Conservation (phyloP, 2,113 vertebrate genomes). For the Lynx canadensis region DNA sequence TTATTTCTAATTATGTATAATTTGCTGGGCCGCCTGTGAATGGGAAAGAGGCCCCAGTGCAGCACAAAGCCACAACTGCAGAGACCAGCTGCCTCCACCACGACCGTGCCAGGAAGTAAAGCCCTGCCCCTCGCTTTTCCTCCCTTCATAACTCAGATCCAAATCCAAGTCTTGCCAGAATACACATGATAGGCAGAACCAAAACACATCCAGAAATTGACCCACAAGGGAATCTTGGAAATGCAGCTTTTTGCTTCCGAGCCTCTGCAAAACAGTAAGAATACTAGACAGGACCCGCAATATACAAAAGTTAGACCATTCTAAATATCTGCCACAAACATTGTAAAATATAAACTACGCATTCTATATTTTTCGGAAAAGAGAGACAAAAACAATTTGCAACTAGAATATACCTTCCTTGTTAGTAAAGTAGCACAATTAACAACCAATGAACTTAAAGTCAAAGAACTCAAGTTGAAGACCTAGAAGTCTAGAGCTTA, state of each 20-base stretch:
- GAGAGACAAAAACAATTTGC: not conserved
- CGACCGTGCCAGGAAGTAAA: not conserved
- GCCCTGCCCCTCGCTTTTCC: not conserved
- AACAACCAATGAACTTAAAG: not conserved
- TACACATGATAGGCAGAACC: not conserved
- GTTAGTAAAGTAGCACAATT: conserved; percentile 20
- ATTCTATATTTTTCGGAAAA: not conserved
- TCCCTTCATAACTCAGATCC: not conserved
- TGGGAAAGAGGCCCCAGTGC: not conserved
- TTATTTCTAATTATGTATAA: conserved; percentile 59
- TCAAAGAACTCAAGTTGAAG: conserved; percentile 53
- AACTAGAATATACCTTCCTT: not conserved
- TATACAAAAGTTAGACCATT: not conserved
- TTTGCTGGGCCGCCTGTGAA: not conserved
- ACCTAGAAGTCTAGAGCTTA: not conserved
- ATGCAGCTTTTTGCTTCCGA: not conserved
- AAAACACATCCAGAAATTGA: not conserved
- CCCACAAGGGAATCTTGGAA: not conserved
- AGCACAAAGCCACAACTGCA: not conserved
- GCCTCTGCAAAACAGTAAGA: not conserved
- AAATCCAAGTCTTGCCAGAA: not conserved
- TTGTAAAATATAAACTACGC: not conserved
- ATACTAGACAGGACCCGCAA: not conserved
- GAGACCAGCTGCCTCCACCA: not conserved
- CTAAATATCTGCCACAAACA: not conserved